These are phyloP conservation scores for Athene noctua DNA, from an alignment of 2,113 vertebrate genomes.

Conservation along the genomic window DNA sequence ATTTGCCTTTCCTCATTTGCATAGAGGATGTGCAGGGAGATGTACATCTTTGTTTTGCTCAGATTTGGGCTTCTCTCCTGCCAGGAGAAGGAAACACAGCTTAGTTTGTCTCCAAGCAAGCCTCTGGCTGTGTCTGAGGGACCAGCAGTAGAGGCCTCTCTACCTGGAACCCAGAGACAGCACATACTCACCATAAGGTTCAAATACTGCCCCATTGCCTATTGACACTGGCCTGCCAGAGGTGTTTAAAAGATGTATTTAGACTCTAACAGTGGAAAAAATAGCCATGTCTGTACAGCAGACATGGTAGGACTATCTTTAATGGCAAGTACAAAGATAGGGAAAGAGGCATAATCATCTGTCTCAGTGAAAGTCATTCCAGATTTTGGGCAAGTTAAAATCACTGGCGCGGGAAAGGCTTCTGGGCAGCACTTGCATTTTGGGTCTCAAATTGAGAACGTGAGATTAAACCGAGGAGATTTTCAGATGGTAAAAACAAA, in stretches of 20 bases:
- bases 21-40: not conserved
- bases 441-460: fast-evolving
- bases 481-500: not conserved
- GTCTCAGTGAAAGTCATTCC: not conserved
- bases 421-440: not conserved
- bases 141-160: not conserved
- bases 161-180: not conserved
- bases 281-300: not conserved
- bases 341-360: not conserved
- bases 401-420: not conserved
- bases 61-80: not conserved
- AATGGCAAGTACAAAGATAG: not conserved
- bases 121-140: not conserved
- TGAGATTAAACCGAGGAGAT: not conserved
- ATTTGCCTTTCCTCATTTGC: not conserved
- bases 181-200: not conserved
- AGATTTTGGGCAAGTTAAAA: not conserved
- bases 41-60: not conserved
- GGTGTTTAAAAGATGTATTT: not conserved
- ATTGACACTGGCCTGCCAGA: not conserved
- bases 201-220: not conserved
- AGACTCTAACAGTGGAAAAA: not conserved
- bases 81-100: not conserved
- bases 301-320: not conserved
- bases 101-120: not conserved